Evolutionary conservation across 1,140 invertebrate species (phyloP).

Genomic region (Lerema accius): DNA sequence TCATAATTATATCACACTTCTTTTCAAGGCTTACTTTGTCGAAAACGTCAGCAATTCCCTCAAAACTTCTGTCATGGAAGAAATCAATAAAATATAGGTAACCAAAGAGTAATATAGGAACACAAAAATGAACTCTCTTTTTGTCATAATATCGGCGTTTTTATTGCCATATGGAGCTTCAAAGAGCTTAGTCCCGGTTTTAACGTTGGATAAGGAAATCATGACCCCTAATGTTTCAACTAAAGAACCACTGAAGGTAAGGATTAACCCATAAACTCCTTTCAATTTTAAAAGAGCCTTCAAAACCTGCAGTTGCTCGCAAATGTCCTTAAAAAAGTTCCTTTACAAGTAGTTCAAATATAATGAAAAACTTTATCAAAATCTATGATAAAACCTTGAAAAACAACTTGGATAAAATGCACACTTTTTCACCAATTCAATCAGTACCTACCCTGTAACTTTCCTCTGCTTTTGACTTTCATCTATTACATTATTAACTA

Average conservation of each 20-base stretch:
- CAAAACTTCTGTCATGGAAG: neutral
- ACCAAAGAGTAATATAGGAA: no score
- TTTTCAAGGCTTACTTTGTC: neutral
- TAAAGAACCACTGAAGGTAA: constrained; percentile 45
- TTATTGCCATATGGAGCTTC: constrained; percentile 12
- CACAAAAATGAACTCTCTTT: constrained; percentile 40
- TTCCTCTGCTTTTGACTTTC: no score
- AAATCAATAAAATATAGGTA: constrained; percentile 36
- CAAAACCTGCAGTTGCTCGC: no score
- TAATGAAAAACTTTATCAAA: no score
- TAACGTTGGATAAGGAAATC: constrained; percentile 45
- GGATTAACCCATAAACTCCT: neutral
- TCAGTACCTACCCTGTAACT: no score
- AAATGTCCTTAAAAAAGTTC: no score
- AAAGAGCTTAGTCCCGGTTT: constrained; percentile 52
- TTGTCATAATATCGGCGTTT: constrained; percentile 23
- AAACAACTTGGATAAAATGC: no score
- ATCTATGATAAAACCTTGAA: no score
- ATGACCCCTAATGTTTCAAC: constrained; percentile 33
- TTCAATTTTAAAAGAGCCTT: no score
- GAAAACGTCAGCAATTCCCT: neutral
- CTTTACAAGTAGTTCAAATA: no score
- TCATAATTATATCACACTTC: neutral
- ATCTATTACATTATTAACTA: no score
- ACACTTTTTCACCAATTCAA: no score